Evolutionary conservation across 2,113 vertebrate species (phyloP), one percentile per base, ranked within the genome.

Genomic region (Isichthys henryi): DNA sequence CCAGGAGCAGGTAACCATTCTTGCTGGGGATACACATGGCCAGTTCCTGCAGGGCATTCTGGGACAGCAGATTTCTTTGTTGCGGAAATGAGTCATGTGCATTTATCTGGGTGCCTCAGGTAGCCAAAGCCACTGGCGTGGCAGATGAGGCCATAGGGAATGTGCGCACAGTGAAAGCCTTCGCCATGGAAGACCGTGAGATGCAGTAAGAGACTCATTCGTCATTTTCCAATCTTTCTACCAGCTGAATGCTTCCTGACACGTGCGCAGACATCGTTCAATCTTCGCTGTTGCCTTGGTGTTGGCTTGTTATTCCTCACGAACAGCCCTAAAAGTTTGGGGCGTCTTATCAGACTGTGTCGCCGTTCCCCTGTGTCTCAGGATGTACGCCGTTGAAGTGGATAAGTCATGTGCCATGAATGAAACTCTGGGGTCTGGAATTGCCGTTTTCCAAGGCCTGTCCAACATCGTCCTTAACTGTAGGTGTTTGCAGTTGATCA

Each of bases 401-500:
- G 97, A 99, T 21, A 95, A 88, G 13, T 97, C 97, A 0, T 93
- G 96, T 88, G 89, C 21, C 2, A 94, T 98, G 93, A 98, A 97
- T n/a, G 97, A 98, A 95, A 92, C 92, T 52, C 95, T 99, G 85
- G 98, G 98, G 2, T 48, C 94, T 6, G 98, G 98, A 89, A 99
- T 99, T 0, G 98, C 98, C 0, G 87, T 97, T 91, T 99, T 99
- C 93, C 98, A 99, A 90, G 98, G 98, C 52, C 93, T 99, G 58
- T 99, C 98, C 85, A 99, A 98, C 92, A 88, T 99, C 0, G 96
- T 96, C 0, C 95, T 99, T 82, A 99, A 99, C 50, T 97, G 98
- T 17, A 27, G 19, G 5, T 52, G 7, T 45, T 70, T 56, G 31
- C 62, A 27, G n/a, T 11, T 27, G 62, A 27, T 13, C 23, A 1